Evolutionary conservation across 53 echinoderm and acorn worm genomes (phyloP), one percentile per base, ranked within the genome.

Genomic region (Mesocentrotus franciscanus): DNA sequence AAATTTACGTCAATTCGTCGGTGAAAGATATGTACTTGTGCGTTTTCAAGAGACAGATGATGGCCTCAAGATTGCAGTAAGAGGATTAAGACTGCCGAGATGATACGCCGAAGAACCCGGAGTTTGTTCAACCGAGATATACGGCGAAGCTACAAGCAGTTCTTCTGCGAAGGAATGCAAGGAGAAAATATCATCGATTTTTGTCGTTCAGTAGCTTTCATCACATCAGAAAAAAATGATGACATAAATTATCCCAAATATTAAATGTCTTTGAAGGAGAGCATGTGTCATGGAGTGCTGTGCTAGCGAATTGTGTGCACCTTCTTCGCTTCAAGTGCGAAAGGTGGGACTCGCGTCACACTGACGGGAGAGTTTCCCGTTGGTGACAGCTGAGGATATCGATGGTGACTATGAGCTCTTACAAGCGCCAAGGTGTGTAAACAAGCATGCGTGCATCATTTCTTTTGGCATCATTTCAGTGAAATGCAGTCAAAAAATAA

Each of bases 81-180:
- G 84, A 84, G 84, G 84, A 84, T 84, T 84, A 84, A 84, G 84
- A 84, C 84, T 84, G 84, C 84, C 1, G 84, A 84, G 90, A 90
- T 33, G 90, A 61, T 90, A 60, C 61, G 90, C 60, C 90, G 62
- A 29, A 60, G 60, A 90, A 33, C 90, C 62, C 61, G 60, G 90
- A 62, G 90, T 90, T 89, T 90, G 61, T 90, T 62, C 90, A 62
- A 32, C 90, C 60, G 55, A 60, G 90, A 33, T 90, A 55, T 2
- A 59, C 42, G 92, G 70, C 71, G 92, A 34, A 34, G 55, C 92
- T 20, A n/a, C 62, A n/a, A 94, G 94, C 83, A 84, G 94, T 81
- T 84, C 64, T 56, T 94, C 94, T 94, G 94, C 94, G 64, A 49
- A 94, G 94, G 94, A 94, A 94, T 94, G 94, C 33, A 84, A 84